phyloP scores from a whole-genome alignment of 2,888 invertebrate species.

The Zhuqinia jingwanae region DNA sequence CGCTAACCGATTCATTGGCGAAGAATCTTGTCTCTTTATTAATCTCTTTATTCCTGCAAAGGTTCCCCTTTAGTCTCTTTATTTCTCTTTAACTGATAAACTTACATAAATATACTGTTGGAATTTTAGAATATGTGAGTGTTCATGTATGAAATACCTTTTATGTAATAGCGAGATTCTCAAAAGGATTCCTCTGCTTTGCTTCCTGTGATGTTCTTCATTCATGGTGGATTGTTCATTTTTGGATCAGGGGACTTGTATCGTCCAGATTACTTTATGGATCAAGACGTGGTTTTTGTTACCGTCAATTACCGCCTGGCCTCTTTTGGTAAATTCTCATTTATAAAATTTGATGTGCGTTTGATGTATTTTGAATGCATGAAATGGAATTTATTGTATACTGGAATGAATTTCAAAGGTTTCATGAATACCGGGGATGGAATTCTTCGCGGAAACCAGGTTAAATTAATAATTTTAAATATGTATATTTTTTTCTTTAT shows the following conservation, averaged over 20 bases:
- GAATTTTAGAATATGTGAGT: too few species aligned
- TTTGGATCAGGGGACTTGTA: constrained; percentile 51
- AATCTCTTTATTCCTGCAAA: constrained; percentile 15
- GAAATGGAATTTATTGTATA: too few species aligned
- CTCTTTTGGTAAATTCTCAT: constrained; percentile 37
- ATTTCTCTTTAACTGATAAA: too few species aligned
- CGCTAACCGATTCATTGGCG: constrained; percentile 41
- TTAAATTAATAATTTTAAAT: too few species aligned
- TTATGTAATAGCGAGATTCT: background rate
- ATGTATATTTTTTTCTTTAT: too few species aligned
- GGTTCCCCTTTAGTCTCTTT: too few species aligned
- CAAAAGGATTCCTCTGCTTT: background rate
- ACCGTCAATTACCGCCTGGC: constrained; percentile 50
- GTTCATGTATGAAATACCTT: background rate
- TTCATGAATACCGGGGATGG: constrained; percentile 76
- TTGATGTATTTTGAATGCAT: background rate
- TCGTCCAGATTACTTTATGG: constrained; percentile 56
- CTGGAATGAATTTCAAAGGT: too few species aligned
- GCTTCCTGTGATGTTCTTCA: constrained; percentile 63
- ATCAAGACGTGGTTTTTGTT: constrained; percentile 46
- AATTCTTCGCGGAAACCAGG: constrained; percentile 68
- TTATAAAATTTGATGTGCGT: background rate
- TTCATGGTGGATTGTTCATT: constrained; percentile 59
- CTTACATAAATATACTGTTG: background rate
- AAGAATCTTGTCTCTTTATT: constrained; percentile 30